Evolutionary conservation across 2,888 invertebrate species (phyloP), one percentile per base, ranked within the genome.

Genomic region (Acrobasis consociella): DNA sequence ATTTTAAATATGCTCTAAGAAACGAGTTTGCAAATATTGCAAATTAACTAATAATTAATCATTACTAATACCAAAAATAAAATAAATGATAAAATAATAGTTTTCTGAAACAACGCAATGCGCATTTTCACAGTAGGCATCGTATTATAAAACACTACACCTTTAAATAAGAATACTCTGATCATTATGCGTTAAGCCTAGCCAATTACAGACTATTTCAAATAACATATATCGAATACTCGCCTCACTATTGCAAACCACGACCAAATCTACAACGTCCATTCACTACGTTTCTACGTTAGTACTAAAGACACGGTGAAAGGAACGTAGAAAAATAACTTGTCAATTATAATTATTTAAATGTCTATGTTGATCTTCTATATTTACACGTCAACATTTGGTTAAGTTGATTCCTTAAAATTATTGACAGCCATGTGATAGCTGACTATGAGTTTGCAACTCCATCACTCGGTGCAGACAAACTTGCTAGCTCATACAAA

Each of bases 361-460:
- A 83, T 81, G 85, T 85, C 85, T 89, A 89, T 91, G 92, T 90
- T 91, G 92, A 92, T 85, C 92, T 72, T 72, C 89, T 92, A 92
- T 92, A 92, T 92, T 67, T 92, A 92, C 92, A 92, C 66, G 92
- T 87, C 92, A 92, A 92, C 92, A 91, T 83, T 85, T 88, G 83
- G 84, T 89, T 81, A 82, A 80, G 83, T 88, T 87, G 84, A 83
- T 89, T 81, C 70, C 92, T 92, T 92, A 92, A 84, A 89, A 89
- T 89, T 92, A 92, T 84, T 92, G 92, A 92, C 92, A 92, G 92
- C 92, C 92, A 92, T 92, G 85, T 92, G 92, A 92, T 91, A 92
- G 92, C 92, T 92, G 91, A 92, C 92, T 88, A 88, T 92, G 92
- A 88, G 92, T 81, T 81, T 76, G 63, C 80, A 86, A 86, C 85